phyloP scores from a whole-genome alignment of 1,140 invertebrate species.

The Philopotamus ludificatus region DNA sequence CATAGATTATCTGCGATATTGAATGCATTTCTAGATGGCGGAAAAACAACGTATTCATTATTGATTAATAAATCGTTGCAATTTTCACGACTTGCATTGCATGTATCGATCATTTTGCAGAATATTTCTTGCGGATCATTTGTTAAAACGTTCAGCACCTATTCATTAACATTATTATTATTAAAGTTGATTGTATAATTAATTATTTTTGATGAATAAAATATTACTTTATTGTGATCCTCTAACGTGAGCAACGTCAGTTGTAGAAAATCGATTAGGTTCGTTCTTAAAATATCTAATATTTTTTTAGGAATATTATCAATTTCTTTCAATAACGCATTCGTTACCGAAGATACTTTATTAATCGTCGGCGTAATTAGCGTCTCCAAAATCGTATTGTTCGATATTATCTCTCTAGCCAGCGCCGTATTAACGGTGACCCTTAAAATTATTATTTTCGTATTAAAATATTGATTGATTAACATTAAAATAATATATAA shows the following conservation, averaged over 20 bases:
- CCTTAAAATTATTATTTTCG: slow-evolving; percentile 42
- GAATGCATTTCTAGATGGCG: slow-evolving; percentile 39
- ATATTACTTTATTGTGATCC: slow-evolving; percentile 49
- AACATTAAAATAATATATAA: background rate
- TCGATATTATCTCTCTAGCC: slow-evolving; percentile 51
- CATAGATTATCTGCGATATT: slow-evolving; percentile 44
- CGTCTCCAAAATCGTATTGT: slow-evolving; percentile 49
- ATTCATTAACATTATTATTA: slow-evolving; percentile 30
- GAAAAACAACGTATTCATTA: slow-evolving; percentile 38
- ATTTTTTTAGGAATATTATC: slow-evolving; percentile 42
- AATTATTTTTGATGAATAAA: background rate
- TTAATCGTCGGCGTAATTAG: slow-evolving; percentile 49
- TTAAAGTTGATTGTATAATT: background rate
- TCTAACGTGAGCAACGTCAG: slow-evolving; percentile 46
- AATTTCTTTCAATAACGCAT: slow-evolving; percentile 46
- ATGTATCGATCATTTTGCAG: slow-evolving; percentile 40
- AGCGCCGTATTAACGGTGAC: slow-evolving; percentile 52
- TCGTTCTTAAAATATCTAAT: slow-evolving; percentile 41
- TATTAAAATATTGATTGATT: background rate
- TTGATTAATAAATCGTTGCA: slow-evolving; percentile 42
- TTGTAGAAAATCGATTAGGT: slow-evolving; percentile 45
- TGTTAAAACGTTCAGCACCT: slow-evolving; percentile 49
- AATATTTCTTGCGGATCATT: slow-evolving; percentile 46
- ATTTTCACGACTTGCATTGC: slow-evolving; percentile 38
- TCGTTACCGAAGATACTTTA: slow-evolving; percentile 44